Evolutionary conservation across 2,113 vertebrate species (phyloP), one percentile per base, ranked within the genome.

Genomic region (Anguilla rostrata): DNA sequence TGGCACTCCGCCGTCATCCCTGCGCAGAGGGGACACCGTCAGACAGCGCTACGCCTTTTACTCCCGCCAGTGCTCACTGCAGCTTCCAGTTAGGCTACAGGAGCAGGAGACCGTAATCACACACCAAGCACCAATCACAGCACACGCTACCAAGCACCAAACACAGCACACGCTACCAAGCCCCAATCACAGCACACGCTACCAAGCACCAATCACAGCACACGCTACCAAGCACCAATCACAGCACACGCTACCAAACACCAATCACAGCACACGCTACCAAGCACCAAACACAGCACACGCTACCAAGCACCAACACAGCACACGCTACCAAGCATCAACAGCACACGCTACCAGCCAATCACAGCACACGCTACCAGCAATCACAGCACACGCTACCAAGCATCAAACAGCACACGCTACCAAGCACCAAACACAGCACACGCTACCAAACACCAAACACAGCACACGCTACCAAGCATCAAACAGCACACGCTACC

Each of bases 1-100:
- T 99, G 98, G 92, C 98, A 99, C 90, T 99, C 98, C 0, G 97
- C 96, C 0, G 89, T 88, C 14, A 95, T 88, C 0, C 98, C 98
- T 99, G 91, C 0, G 2, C 60, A 29, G 78, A 3, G 39, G 15
- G 66, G 63, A 66, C 39, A 83, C 15, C n/a, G n/a, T 22, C n/a
- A 53, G 8, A 53, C 12, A 14, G 11, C 11, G 5, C 49, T 2
- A 53, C 1, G 11, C 49, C 49, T 14, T 9, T 53, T 53, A 53
- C 49, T 12, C 49, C 34, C 49, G 12, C 1, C 49, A 14, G 49
- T 53, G 7, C 49, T 53, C 53, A 83, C 14, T 39, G 39, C 6
- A 60, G 60, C 60, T 75, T 75, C 26, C 26, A 12, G 11, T 75
- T 0, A 34, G 34, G n/a, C 1, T n/a, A 71, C 20, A n/a, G 26